Evolutionary conservation across 2,113 vertebrate genomes (phyloP), one percentile per base, ranked within the genome.

Genomic region (Phalacrocorax carbo): DNA sequence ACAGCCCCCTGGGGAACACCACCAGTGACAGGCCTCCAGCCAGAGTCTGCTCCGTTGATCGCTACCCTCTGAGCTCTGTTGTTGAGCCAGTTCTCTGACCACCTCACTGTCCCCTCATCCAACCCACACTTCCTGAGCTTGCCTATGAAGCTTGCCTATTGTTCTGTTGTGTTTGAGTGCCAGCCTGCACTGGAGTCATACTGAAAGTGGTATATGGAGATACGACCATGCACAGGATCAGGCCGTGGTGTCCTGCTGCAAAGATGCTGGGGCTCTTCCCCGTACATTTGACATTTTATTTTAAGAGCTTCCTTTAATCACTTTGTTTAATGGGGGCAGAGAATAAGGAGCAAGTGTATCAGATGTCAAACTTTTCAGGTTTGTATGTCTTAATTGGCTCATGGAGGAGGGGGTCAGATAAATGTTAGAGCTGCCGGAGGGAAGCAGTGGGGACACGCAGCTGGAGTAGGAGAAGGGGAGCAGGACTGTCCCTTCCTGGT

Each of bases 371-470:
- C 20, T 64, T 68, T 10, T 23, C 68, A 61, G 30, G 26, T 42
- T 21, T 49, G 44, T 36, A n/a, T n/a, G 36, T 60, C 68, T 17
- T 26, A 73, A 21, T 6, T 48, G 71, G 6, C 15, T 58, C 0
- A 0, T 76, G 51, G 62, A 51, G 22, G 42, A 15, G 38, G 38
- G 7, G 19, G 12, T 26, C 49, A 57, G 32, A 21, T 49, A 48
- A 58, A 42, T 8, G 27, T 68, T 66, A 25, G 27, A 34, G 38
- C 19, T 78, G 48, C 71, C 77, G 58, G 22, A 80, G 62, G 23
- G 60, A 42, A 2, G 0, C 11, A 22, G 11, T 19, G 48, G 77
- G 57, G 48, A 54, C 16, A 2, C 0, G 1, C 19, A 54, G 34
- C 13, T 71, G 60, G 30, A 83, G 40, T 6, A 30, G 13, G 44